Base-by-base conservation (phyloP, 2,888 invertebrate genomes). In the Diarsia brunnea region DNA sequence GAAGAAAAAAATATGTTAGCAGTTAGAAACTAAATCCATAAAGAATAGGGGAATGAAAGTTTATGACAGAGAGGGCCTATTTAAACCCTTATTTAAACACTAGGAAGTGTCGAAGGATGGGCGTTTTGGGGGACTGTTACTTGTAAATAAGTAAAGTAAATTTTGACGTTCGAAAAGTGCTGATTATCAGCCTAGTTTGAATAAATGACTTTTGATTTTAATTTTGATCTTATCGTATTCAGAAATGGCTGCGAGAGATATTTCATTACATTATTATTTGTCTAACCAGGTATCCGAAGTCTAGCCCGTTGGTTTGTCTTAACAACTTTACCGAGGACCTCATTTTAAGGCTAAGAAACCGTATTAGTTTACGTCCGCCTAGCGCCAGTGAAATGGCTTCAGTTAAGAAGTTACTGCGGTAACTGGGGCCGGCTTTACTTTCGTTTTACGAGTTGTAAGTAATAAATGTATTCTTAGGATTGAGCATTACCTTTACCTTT, bases 401-500 rank as follows among this genome's bases (percentile, higher is more conserved):
- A 31, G 66, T 75, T 14, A 55, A 49, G n/a, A 55, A 63, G n/a
- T 61, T 12, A 38, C 16, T 58, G 19, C 45, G 19, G 45, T 53
- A 51, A 55, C 16, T 21, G 1, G 12, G 16, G 43, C 8, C 64
- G 2, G 4, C n/a, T n/a, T n/a, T 60, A 65, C 21, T 38, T 61
- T 24, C 0, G 2, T 27, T 43, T 61, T 21, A 53, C 1, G 60
- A n/a, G 12, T 45, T 24, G n/a, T 67, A 24, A 19, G 14, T 14
- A 66, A 31, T n/a, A 63, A 43, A 45, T 49, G 4, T 51, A 14
- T 65, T 19, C 7, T 80, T 78, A 24, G 10, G 51, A 66, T 8
- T 31, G n/a, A 10, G 31, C 21, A 24, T 63, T 67, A 75, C 31
- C 43, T 64, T 68, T 88, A 94, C 95, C 93, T 95, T 96, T 65